Evolutionary conservation across 2,888 invertebrate genomes (phyloP).

Genomic region (Thyatira batis): DNA sequence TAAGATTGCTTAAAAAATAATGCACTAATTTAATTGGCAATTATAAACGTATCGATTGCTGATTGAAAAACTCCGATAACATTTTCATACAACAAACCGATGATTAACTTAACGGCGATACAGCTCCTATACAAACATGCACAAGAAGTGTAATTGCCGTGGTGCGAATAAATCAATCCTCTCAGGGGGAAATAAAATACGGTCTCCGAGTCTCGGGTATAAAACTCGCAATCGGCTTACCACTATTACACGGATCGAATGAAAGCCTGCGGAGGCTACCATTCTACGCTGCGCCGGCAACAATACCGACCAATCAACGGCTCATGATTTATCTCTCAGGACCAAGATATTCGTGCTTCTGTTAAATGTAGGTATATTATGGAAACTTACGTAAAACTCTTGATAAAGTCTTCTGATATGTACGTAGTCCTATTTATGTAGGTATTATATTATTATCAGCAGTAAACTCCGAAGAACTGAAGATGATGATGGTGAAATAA

Average conservation of each 20-base stretch:
- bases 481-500: no score
- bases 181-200: constrained; percentile 58
- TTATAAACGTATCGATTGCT: not conserved
- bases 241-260: constrained; percentile 35
- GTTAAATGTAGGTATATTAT: constrained; percentile 16
- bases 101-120: constrained; percentile 9
- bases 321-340: constrained; percentile 37
- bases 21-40: not conserved
- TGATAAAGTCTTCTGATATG: not conserved
- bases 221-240: constrained; percentile 45
- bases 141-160: constrained; percentile 65
- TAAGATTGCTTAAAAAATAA: no score
- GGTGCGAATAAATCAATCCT: constrained; percentile 66
- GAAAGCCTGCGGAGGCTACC: constrained; percentile 46
- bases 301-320: constrained; percentile 61
- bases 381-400: constrained; percentile 8
- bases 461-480: no score
- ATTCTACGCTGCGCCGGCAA: constrained; percentile 42
- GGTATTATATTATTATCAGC: no score
- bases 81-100: constrained; percentile 17
- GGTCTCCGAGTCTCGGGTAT: constrained; percentile 28
- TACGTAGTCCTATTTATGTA: no score
- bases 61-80: constrained; percentile 8
- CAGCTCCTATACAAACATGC: constrained; percentile 28
- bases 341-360: constrained; percentile 15